Evolutionary conservation across 2,888 invertebrate species (phyloP), one percentile per base, ranked within the genome.

Genomic region (Trichacis sp.): DNA sequence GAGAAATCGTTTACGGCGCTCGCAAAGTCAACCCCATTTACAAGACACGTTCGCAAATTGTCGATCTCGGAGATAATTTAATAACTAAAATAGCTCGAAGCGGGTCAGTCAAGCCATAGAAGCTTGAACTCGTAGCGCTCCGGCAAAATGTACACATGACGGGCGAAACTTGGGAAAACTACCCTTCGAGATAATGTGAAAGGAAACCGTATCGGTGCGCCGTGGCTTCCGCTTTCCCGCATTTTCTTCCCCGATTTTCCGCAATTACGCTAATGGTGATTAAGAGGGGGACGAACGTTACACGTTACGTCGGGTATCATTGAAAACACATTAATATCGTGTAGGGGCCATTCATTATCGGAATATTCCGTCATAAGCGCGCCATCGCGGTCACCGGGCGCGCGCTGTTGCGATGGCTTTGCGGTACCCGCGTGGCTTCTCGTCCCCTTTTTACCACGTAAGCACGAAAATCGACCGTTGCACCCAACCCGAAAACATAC

Each of bases 281-380:
- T 6, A 33, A 33, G n/a, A n/a, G n/a, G n/a, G n/a, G n/a, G n/a
- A n/a, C n/a, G n/a, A n/a, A n/a, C 51, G 33, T 33, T 43, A 42
- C 55, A 49, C n/a, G 33, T 33, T 11, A 33, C 33, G 8, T 6
- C 14, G 55, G 52, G 56, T 60, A 56, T 60, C 56, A 56, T 65
- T 60, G 29, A 60, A 54, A 65, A 61, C 53, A 65, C 60, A 55
- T 43, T 65, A 60, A 60, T 60, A 61, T 5, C 65, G 60, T 46
- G 52, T 62, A 63, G 29, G 61, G 64, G 69, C 71, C 73, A 76
- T 79, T 78, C 80, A 80, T 79, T 77, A 78, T 78, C 73, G 73
- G 75, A 77, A 77, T 76, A 79, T 76, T 79, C 76, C 74, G 74
- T 71, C 68, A 71, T 68, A 69, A 71, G 72, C 66, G 70, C 65